These are phyloP conservation scores for Stegana nigrithorax DNA, from an alignment of 2,888 invertebrate species.

Conservation along the genomic window DNA sequence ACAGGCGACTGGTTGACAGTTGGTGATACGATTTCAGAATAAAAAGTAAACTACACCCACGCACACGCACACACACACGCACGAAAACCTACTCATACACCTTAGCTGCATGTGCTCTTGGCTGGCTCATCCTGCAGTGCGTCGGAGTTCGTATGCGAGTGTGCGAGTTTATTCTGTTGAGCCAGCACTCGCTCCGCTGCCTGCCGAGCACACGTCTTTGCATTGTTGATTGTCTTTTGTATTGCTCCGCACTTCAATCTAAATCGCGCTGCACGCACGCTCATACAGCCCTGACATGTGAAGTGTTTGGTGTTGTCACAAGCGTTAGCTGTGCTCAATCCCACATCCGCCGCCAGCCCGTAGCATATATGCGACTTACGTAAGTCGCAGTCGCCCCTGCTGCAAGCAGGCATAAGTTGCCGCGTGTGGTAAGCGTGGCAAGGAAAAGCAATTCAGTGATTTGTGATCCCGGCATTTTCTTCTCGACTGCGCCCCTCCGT, in stretches of 20 bases:
- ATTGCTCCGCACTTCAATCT: slow-evolving; percentile 1
- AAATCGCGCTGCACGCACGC: neutral
- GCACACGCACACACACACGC: neutral
- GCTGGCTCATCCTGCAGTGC: slow-evolving; percentile 1
- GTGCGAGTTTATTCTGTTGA: slow-evolving; percentile 11
- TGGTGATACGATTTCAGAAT: too few species aligned
- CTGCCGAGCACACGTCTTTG: neutral
- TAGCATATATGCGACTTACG: neutral
- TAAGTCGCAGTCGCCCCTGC: too few species aligned
- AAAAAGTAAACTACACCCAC: too few species aligned
- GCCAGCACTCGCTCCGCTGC: neutral
- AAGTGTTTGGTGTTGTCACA: slow-evolving; percentile 17
- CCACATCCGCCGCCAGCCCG: neutral
- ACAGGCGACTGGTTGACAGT: too few species aligned
- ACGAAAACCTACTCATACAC: neutral
- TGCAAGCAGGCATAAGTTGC: neutral
- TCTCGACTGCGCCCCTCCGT: too few species aligned
- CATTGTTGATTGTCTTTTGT: slow-evolving; percentile 19
- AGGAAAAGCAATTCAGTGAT: slow-evolving; percentile 13
- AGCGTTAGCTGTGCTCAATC: slow-evolving; percentile 14
- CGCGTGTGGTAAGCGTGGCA: neutral
- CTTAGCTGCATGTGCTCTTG: neutral
- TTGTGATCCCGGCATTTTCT: slow-evolving; percentile 11
- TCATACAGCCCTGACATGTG: slow-evolving; percentile 13
- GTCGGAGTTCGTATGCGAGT: too few species aligned